Conservation (phyloP, 2,888 invertebrate genomes). For the Nomada ruficornis region DNA sequence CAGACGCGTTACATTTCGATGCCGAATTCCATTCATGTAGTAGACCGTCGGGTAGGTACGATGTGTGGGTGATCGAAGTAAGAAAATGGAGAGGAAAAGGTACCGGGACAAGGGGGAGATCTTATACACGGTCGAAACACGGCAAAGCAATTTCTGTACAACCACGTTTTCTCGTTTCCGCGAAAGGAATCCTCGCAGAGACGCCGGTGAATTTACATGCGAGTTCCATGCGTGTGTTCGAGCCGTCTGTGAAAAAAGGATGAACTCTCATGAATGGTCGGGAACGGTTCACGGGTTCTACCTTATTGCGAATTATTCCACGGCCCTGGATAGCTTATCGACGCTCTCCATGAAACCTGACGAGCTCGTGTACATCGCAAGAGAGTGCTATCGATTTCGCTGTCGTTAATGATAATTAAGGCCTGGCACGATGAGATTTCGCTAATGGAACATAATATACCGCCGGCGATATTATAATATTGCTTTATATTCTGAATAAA, state of each 20-base stretch:
- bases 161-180: slow-evolving; percentile 72
- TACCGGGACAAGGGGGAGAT: slow-evolving; percentile 34
- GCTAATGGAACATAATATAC: slow-evolving; percentile 70
- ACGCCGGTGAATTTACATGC: slow-evolving; percentile 68
- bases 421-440: slow-evolving; percentile 67
- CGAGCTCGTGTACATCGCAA: slow-evolving; percentile 27
- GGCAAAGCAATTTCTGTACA: slow-evolving; percentile 75
- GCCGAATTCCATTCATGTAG: slow-evolving; percentile 57
- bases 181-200: slow-evolving; percentile 61
- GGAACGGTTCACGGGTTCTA: slow-evolving; percentile 30
- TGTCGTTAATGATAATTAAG: slow-evolving; percentile 71
- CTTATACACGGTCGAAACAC: slow-evolving; percentile 67
- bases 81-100: slow-evolving; percentile 69
- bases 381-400: slow-evolving; percentile 66
- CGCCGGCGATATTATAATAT: slow-evolving; percentile 52
- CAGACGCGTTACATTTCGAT: slow-evolving; percentile 53
- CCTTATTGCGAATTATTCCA: slow-evolving; percentile 64
- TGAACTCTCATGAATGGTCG: slow-evolving; percentile 60
- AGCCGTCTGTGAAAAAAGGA: slow-evolving; percentile 55
- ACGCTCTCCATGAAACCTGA: slow-evolving; percentile 56
- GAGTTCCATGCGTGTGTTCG: slow-evolving; percentile 31
- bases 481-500: slow-evolving; percentile 57
- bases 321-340: slow-evolving; percentile 59
- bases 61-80: slow-evolving; percentile 61
- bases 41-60: neutral